Evolutionary conservation across 2,797 vertebrate species (phyloP).

Genomic region (Sebastes diploproa): DNA sequence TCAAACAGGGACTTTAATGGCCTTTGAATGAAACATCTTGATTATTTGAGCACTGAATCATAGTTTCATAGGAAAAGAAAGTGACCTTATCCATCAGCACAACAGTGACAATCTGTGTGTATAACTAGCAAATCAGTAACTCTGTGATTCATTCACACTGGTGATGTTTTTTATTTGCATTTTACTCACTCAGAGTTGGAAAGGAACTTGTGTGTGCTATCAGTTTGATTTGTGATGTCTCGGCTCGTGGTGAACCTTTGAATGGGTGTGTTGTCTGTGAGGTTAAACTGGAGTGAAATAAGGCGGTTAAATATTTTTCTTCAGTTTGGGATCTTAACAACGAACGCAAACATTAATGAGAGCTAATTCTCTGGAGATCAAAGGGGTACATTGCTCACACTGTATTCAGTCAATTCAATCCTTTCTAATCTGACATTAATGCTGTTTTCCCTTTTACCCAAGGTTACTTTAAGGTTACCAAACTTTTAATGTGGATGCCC

Average conservation of each 20-base stretch:
- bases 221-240: constrained; percentile 25
- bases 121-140: constrained; percentile 59
- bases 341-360: constrained; percentile 26
- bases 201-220: constrained; percentile 31
- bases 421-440: constrained; percentile 3
- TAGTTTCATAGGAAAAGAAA: constrained; percentile 10
- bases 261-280: constrained; percentile 27
- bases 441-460: constrained; percentile 10
- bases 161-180: constrained; percentile 41
- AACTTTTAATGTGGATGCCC: neutral
- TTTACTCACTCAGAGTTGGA: constrained; percentile 15
- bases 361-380: constrained; percentile 18
- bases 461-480: constrained; percentile 1
- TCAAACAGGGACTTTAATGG: constrained; percentile 19
- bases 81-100: constrained; percentile 36
- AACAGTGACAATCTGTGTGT: constrained; percentile 26
- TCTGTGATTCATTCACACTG: constrained; percentile 27
- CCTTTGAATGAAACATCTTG: constrained; percentile 13
- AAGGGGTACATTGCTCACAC: neutral
- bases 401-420: neutral
- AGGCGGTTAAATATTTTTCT: constrained; percentile 38
- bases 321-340: constrained; percentile 18
- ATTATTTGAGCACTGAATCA: constrained; percentile 44
- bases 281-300: constrained; percentile 42
- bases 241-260: constrained; percentile 14